Percentiles rank a stretch among this genome's conserved stretches.
phyloP scores from a whole-genome alignment of 2,888 invertebrate genomes.

The Cantharis lateralis region DNA sequence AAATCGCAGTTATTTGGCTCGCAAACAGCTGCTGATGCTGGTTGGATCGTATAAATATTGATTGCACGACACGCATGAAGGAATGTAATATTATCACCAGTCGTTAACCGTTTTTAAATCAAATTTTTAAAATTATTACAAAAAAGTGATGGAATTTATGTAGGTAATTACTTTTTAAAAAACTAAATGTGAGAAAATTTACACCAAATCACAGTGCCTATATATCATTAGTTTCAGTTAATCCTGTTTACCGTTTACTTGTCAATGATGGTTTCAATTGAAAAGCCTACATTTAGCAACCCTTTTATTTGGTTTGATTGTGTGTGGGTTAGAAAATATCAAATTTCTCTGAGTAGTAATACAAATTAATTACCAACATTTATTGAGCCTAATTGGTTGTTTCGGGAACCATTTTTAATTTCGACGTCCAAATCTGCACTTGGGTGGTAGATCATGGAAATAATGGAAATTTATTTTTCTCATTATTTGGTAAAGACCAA shows the following conservation, averaged over 20 bases:
- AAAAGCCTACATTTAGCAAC: slow-evolving; percentile 3
- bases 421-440: neutral
- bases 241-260: slow-evolving; percentile 5
- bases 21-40: slow-evolving; percentile 38
- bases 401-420: neutral
- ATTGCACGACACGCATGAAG: slow-evolving; percentile 32
- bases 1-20: slow-evolving; percentile 41
- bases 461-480: slow-evolving; percentile 5
- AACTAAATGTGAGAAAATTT: neutral
- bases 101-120: neutral
- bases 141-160: neutral
- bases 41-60: slow-evolving; percentile 40
- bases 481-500: slow-evolving; percentile 7
- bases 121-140: neutral
- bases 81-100: slow-evolving; percentile 12
- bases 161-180: neutral
- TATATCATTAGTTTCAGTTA: neutral
- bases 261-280: neutral
- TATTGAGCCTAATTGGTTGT: neutral
- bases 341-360: neutral
- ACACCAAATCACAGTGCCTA: neutral
- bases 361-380: neutral
- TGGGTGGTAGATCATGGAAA: neutral
- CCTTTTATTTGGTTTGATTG: neutral
- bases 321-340: neutral